Base-by-base conservation (phyloP, 2,888 invertebrate species). In the Sarcophaga rosellei region DNA sequence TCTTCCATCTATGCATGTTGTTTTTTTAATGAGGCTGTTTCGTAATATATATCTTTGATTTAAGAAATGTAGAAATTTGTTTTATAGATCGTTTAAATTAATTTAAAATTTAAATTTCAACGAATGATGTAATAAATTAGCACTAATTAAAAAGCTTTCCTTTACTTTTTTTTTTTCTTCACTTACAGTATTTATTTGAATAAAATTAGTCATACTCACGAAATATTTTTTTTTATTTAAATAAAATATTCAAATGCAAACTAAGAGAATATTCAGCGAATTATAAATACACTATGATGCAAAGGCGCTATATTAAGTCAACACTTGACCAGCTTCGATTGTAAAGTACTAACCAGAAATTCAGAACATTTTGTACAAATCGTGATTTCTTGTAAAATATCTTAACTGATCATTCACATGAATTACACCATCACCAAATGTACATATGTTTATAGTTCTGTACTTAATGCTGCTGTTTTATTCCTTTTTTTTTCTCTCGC, bases 361-460 rank as follows among this genome's bases (percentile, higher is more conserved):
- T 20, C 79, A 61, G 62, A 69, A 10, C 45, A 59, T 57, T 69
- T 62, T 57, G 20, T 20, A 66, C 53, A 76, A 82, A 77, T 72
- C 82, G 82, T 82, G 72, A 77, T 82, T 82, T 82, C 25, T 82
- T 70, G 25, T 66, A 68, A 74, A 21, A 73, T 77, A 6, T 65
- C n/a, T 76, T 21, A 77, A 82, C 23, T 53, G 82, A 86, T 83
- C 35, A 35, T 35, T 35, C 85, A 75, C 81, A 82, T 70, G 78
- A 72, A 79, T 85, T 85, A 62, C 81, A 85, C 73, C 78, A 80
- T 23, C 35, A 25, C 47, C 85, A 81, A 70, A 35, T 74, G 77
- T 77, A 2, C 3, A 23, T 23, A 45, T 23, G 17, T 35, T 35
- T 35, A 35, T 35, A 35, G 35, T 35, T 35, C 35, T 35, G 35